These are phyloP conservation scores for Pachypsylla venusta DNA, from an alignment of 1,140 invertebrate species.

Conservation along the genomic window DNA sequence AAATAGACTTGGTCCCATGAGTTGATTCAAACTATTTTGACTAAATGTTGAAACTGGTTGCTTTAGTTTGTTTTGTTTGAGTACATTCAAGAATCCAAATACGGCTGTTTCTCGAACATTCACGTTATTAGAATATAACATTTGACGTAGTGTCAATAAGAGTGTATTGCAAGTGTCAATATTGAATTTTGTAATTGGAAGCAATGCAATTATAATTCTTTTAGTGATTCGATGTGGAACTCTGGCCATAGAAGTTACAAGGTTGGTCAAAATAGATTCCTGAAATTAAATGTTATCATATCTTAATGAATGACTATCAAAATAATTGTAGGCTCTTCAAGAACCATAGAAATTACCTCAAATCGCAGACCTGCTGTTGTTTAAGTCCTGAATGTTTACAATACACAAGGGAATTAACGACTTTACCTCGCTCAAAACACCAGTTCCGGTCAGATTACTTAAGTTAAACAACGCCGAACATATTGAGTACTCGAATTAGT, in stretches of 20 bases:
- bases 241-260: background rate
- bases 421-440: too few species aligned
- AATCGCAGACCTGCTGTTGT: too few species aligned
- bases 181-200: background rate
- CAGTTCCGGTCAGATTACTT: too few species aligned
- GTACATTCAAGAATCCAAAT: constrained; percentile 14
- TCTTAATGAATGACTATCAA: too few species aligned
- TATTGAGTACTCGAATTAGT: too few species aligned
- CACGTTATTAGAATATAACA: constrained; percentile 11
- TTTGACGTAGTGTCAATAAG: background rate
- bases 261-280: too few species aligned
- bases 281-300: too few species aligned
- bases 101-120: constrained; percentile 12
- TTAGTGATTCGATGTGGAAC: constrained; percentile 6
- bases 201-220: background rate
- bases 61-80: constrained; percentile 13
- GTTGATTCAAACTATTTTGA: constrained; percentile 14
- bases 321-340: too few species aligned
- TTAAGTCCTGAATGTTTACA: too few species aligned
- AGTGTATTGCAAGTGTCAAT: background rate
- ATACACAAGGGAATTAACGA: too few species aligned
- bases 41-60: constrained; percentile 8
- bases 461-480: too few species aligned
- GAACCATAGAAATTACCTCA: too few species aligned
- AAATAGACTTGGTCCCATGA: constrained; percentile 15